These are phyloP conservation scores for Lepidocolaptes lacrymiger DNA, from an alignment of 2,797 vertebrate species.

Conservation along the genomic window DNA sequence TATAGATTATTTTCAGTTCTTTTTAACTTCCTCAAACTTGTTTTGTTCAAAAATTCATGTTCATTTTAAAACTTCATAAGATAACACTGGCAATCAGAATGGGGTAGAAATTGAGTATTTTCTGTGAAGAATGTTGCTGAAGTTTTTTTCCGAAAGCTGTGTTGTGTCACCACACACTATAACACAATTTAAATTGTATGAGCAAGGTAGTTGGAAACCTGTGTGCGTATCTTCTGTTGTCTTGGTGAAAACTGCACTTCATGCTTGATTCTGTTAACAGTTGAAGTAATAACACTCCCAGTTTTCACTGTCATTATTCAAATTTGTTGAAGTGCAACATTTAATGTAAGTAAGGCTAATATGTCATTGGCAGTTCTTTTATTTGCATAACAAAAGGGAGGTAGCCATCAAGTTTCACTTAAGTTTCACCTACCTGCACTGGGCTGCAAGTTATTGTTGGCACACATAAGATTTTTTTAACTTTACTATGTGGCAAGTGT, in stretches of 20 bases:
- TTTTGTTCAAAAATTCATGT: not conserved
- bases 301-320: not conserved
- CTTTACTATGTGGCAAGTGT: not conserved
- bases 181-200: not conserved
- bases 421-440: not conserved
- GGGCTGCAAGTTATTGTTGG: not conserved
- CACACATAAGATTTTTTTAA: not conserved
- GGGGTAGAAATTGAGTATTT: not conserved
- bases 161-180: not conserved
- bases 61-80: not conserved
- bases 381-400: not conserved
- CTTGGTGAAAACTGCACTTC: not conserved
- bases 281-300: not conserved
- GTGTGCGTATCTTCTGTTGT: not conserved
- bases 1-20: not conserved
- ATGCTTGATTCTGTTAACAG: not conserved
- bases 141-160: not conserved
- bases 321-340: not conserved
- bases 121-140: not conserved
- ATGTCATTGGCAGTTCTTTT: not conserved
- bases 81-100: not conserved
- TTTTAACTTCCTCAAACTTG: not conserved
- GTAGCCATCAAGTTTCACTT: not conserved
- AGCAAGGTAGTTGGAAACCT: not conserved
- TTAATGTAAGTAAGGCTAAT: not conserved